phyloP scores from a whole-genome alignment of 2,113 vertebrate genomes.

The Cathartes aura region DNA sequence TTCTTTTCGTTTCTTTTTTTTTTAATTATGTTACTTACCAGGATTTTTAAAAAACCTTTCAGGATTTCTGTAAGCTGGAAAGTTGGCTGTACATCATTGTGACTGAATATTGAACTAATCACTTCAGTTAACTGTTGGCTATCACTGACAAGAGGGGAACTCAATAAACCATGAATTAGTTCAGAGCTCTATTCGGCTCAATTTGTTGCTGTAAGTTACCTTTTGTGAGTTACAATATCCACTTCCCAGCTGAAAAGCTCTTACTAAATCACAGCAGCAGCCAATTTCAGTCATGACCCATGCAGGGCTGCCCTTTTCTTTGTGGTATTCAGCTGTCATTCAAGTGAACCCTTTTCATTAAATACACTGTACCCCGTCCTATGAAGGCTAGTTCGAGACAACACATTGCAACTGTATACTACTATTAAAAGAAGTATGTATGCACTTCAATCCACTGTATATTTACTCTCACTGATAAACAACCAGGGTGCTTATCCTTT shows the following conservation, averaged over 20 bases:
- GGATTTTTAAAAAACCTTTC: neutral
- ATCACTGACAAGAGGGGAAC: slow-evolving; percentile 39
- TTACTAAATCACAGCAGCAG: slow-evolving; percentile 74
- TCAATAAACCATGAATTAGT: slow-evolving; percentile 66
- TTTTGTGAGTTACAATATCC: slow-evolving; percentile 84
- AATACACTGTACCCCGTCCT: slow-evolving; percentile 68
- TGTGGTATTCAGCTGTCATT: slow-evolving; percentile 86
- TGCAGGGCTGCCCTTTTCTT: slow-evolving; percentile 78
- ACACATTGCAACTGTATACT: neutral
- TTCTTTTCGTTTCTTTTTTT: neutral
- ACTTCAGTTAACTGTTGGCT: slow-evolving; percentile 58
- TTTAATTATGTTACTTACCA: neutral
- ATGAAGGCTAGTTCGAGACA: neutral
- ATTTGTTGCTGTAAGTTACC: slow-evolving; percentile 87
- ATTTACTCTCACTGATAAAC: neutral
- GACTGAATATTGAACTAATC: slow-evolving; percentile 72
- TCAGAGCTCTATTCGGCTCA: slow-evolving; percentile 80
- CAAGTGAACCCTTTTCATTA: slow-evolving; percentile 85
- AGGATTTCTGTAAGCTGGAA: neutral
- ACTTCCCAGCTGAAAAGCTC: slow-evolving; percentile 76
- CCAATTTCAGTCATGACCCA: slow-evolving; percentile 85
- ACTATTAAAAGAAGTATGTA: neutral
- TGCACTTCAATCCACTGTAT: neutral
- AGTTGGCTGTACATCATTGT: slow-evolving; percentile 39
- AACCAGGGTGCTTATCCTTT: neutral